These are phyloP conservation scores for Caenorhabditis plicata DNA, from an alignment of 2,888 invertebrate species.

Conservation along the genomic window DNA sequence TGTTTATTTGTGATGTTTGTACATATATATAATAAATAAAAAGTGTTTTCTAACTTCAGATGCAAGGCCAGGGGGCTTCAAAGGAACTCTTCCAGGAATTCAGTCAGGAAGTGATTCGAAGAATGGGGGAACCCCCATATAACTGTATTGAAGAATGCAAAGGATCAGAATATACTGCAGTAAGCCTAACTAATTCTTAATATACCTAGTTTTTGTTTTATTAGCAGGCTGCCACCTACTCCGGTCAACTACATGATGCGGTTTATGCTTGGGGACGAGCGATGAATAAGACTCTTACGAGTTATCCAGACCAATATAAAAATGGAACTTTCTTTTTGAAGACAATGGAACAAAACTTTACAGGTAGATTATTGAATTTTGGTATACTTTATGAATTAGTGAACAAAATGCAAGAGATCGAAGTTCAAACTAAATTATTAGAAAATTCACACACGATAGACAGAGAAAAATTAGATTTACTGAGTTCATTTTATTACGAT, in stretches of 20 bases:
- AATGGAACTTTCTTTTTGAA: slow-evolving; percentile 17
- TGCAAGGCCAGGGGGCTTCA: slow-evolving; percentile 21
- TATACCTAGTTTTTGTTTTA: not conserved
- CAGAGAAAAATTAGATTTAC: no score
- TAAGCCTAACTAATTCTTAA: not conserved
- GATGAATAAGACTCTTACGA: slow-evolving; percentile 25
- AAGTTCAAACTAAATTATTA: no score
- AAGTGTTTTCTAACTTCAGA: slow-evolving; percentile 8
- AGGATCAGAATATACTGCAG: slow-evolving; percentile 4
- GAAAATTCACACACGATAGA: no score
- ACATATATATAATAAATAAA: not conserved
- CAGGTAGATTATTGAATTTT: slow-evolving; percentile 7
- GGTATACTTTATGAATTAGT: no score
- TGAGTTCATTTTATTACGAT: no score
- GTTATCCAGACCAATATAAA: slow-evolving; percentile 19
- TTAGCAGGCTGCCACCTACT: slow-evolving; percentile 25
- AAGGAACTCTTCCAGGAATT: slow-evolving; percentile 21
- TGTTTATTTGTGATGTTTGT: slow-evolving; percentile 23
- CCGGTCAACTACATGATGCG: slow-evolving; percentile 44
- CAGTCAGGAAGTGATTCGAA: slow-evolving; percentile 26
- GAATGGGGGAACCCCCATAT: slow-evolving; percentile 44
- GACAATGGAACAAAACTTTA: slow-evolving; percentile 6
- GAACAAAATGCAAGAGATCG: no score
- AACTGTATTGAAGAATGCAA: slow-evolving; percentile 33
- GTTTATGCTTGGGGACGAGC: slow-evolving; percentile 42